Conservation (phyloP, 2,797 vertebrate species). For the Spinus olivaceus region DNA sequence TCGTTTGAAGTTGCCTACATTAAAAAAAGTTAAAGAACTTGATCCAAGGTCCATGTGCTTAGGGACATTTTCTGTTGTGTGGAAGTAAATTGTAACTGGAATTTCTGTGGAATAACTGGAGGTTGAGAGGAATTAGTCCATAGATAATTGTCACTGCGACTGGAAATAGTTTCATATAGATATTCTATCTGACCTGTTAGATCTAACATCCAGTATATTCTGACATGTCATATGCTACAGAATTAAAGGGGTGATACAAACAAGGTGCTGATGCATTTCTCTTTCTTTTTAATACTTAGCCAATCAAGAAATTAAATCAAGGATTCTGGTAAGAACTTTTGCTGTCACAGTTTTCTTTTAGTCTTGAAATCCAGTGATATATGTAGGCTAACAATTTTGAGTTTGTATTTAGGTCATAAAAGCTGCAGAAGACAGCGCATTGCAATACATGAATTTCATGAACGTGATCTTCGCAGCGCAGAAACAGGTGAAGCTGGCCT, state of each 20-base stretch:
- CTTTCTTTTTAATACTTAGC: conserved; percentile 69
- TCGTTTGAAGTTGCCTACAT: not conserved
- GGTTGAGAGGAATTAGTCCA: not conserved
- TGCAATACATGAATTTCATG: conserved; percentile 99
- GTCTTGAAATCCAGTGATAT: not conserved
- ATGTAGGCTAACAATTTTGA: not conserved
- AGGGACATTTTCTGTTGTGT: not conserved
- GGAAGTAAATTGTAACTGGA: not conserved
- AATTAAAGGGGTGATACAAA: not conserved
- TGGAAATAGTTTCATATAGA: rapidly evolving
- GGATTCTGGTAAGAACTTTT: conserved; percentile 86
- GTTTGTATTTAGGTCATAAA: conserved; percentile 86
- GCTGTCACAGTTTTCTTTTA: not conserved
- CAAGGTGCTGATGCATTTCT: not conserved
- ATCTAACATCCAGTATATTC: not conserved
- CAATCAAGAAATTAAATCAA: conserved; percentile 91
- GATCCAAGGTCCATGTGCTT: rapidly evolving
- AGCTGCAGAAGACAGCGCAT: conserved; percentile 91
- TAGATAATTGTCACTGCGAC: not conserved
- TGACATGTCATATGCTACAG: not conserved
- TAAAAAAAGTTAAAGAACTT: not conserved
- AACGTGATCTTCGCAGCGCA: conserved; percentile 97
- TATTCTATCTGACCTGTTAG: not conserved
- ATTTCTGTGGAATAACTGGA: not conserved
- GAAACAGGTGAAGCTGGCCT: conserved; percentile 83